Evolutionary conservation across 2,113 vertebrate genomes (phyloP).

Genomic region (Mobula hypostoma): DNA sequence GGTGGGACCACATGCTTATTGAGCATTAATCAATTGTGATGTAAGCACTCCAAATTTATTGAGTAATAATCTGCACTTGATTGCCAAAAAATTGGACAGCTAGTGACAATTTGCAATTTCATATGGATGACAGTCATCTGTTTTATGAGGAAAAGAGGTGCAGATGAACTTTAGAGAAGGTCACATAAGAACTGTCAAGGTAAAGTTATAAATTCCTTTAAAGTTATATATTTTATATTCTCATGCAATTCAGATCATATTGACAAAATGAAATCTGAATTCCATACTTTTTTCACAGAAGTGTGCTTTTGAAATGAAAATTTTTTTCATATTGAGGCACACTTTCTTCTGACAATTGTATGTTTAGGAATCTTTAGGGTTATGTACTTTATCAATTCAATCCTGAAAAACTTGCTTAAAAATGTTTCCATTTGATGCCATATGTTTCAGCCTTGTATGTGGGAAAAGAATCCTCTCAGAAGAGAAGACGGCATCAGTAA

Average conservation of each 20-base stretch:
- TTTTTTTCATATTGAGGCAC: neutral
- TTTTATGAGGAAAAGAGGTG: constrained; percentile 29
- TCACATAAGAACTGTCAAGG: constrained; percentile 12
- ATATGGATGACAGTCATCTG: constrained; percentile 4
- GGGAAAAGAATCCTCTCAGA: too few species aligned
- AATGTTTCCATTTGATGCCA: too few species aligned
- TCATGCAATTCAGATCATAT: neutral
- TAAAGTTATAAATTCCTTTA: neutral
- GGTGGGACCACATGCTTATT: constrained; percentile 23
- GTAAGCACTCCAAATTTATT: constrained; percentile 35
- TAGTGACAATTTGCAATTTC: constrained; percentile 20
- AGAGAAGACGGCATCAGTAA: too few species aligned
- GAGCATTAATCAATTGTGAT: constrained; percentile 27
- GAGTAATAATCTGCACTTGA: constrained; percentile 25
- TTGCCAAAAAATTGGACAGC: constrained; percentile 27
- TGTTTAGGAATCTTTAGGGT: neutral
- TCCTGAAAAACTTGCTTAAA: neutral
- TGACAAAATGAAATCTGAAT: neutral
- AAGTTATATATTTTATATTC: neutral
- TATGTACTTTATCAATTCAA: neutral
- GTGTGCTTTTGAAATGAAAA: neutral
- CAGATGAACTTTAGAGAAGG: constrained; percentile 11
- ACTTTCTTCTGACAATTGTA: neutral
- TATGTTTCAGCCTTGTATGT: too few species aligned
- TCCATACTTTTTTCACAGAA: neutral